Evolutionary conservation across 92 coral and sea anemone genomes (phyloP).

Genomic region (Siderastrea siderea): DNA sequence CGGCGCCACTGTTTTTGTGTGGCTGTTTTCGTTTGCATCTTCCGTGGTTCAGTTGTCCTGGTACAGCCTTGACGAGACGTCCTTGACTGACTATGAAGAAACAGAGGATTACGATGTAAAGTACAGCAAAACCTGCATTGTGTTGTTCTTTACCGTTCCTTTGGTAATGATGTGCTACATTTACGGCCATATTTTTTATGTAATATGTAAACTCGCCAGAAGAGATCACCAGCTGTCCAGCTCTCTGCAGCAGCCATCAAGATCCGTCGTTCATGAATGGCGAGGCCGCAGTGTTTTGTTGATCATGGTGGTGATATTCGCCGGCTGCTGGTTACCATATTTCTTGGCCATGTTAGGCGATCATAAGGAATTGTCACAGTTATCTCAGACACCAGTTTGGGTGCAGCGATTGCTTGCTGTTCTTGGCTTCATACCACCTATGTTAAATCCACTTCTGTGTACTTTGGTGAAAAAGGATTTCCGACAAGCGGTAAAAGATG

Average conservation of each 20-base stretch:
- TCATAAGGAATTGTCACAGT: too few species aligned
- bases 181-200: conserved; percentile 33
- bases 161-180: conserved; percentile 31
- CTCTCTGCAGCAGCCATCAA: conserved; percentile 6
- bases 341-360: conserved; percentile 3
- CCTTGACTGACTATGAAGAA: conserved; percentile 41
- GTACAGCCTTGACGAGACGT: conserved; percentile 15
- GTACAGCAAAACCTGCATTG: conserved; percentile 33
- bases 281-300: conserved; percentile 50
- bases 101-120: conserved; percentile 3
- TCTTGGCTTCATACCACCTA: too few species aligned
- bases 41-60: conserved; percentile 75
- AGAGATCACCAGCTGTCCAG: background rate
- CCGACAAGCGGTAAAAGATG: conserved; percentile 3
- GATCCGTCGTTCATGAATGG: conserved; percentile 7
- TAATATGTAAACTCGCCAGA: conserved; percentile 20
- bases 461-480: background rate
- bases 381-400: too few species aligned
- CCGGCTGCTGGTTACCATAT: conserved; percentile 62
- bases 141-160: conserved; percentile 50
- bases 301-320: conserved; percentile 50
- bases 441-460: too few species aligned
- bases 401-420: too few species aligned
- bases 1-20: conserved; percentile 29
- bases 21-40: conserved; percentile 44